Evolutionary conservation across 92 coral and sea anemone species (phyloP).

Genomic region (Blastomussa wellsi): DNA sequence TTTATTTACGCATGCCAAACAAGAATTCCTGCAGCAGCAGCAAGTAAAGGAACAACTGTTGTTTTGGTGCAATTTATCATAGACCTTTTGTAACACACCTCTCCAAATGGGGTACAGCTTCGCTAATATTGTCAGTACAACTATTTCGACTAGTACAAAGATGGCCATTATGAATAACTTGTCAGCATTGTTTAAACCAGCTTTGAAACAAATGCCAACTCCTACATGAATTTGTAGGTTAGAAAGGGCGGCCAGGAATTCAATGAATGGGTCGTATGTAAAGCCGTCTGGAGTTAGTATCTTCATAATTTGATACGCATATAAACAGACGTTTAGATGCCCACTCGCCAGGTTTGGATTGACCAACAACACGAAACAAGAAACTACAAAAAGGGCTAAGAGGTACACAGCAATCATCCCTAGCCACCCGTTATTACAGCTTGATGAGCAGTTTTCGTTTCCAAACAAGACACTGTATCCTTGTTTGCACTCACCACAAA

Average conservation of each 20-base stretch:
- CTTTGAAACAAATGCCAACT: conserved; percentile 2
- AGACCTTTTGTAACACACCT: neutral
- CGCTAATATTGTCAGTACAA: neutral
- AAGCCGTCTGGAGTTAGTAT: conserved; percentile 64
- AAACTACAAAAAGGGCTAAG: neutral
- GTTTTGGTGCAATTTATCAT: neutral
- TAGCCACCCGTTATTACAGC: neutral
- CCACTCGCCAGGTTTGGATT: conserved; percentile 58
- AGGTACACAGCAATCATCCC: neutral
- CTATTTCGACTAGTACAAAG: neutral
- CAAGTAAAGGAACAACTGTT: neutral
- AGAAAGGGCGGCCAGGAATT: conserved; percentile 67
- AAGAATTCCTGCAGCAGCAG: neutral
- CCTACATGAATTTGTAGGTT: conserved; percentile 56
- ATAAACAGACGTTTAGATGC: conserved; percentile 92
- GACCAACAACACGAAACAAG: neutral
- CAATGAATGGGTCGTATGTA: conserved; percentile 60
- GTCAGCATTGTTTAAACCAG: conserved; percentile 19
- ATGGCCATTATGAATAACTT: neutral
- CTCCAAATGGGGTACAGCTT: neutral
- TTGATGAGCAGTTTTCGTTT: conserved; percentile 62
- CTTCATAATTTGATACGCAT: conserved; percentile 85
- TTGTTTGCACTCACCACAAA: conserved; percentile 80
- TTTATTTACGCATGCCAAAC: neutral
- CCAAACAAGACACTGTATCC: conserved; percentile 74